Percentiles rank a stretch among this genome's conserved stretches.
Evolutionary conservation across 2,797 vertebrate genomes (phyloP).

Genomic region (Danio albolineatus): DNA sequence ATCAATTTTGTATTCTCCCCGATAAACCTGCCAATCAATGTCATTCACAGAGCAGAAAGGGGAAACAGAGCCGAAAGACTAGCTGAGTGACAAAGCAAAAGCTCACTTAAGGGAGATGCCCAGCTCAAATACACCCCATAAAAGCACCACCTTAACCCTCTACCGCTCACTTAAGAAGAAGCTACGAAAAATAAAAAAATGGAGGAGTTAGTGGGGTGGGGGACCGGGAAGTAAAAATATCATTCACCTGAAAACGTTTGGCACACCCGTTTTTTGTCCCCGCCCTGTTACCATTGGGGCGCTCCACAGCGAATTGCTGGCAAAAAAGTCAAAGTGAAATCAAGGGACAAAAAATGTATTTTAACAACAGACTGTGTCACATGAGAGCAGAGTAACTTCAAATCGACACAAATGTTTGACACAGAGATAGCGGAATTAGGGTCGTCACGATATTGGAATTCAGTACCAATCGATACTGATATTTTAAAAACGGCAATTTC

Average conservation of each 20-base stretch:
- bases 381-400: conserved; percentile 40
- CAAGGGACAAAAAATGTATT: conserved; percentile 50
- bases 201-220: conserved; percentile 63
- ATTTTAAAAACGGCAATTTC: too few relatives aligned
- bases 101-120: conserved; percentile 50
- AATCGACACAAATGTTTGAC: conserved; percentile 44
- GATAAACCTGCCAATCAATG: conserved; percentile 51
- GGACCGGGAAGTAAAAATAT: conserved; percentile 66
- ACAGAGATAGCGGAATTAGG: neutral
- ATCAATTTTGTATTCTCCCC: conserved; percentile 24
- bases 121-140: conserved; percentile 50
- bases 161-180: conserved; percentile 62
- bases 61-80: conserved; percentile 54
- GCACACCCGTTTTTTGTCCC: conserved; percentile 71
- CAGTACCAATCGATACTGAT: too few relatives aligned
- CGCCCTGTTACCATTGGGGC: conserved; percentile 69
- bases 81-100: conserved; percentile 51
- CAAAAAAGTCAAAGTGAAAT: conserved; percentile 65
- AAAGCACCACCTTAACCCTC: conserved; percentile 62
- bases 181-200: conserved; percentile 61
- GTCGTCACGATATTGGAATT: too few relatives aligned
- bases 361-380: conserved; percentile 41
- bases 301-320: conserved; percentile 68
- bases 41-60: conserved; percentile 51
- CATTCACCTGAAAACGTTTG: conserved; percentile 71